Evolutionary conservation across 2,888 invertebrate genomes (phyloP).

Genomic region (Cybosia mesomella): DNA sequence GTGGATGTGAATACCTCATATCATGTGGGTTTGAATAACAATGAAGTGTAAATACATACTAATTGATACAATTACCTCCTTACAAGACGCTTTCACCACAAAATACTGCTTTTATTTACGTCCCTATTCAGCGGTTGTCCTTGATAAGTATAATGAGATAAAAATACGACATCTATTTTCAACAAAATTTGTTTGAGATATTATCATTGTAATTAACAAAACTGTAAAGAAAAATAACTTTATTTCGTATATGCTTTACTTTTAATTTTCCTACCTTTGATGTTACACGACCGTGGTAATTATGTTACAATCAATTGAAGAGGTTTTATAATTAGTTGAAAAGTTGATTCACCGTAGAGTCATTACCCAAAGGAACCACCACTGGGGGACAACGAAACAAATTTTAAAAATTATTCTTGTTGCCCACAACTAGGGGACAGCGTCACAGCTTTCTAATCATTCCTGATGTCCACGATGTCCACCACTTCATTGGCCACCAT

Average conservation of each 20-base stretch:
- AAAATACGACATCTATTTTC: not conserved
- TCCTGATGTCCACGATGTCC: too few species aligned
- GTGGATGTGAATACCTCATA: conserved; percentile 23
- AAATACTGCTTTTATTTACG: conserved; percentile 7
- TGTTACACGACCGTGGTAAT: not conserved
- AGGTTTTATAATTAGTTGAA: not conserved
- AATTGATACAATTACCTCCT: conserved; percentile 12
- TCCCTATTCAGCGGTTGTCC: not conserved
- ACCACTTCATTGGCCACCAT: too few species aligned
- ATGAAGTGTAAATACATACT: conserved; percentile 14
- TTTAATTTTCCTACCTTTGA: not conserved
- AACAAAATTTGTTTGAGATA: not conserved
- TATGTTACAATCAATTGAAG: not conserved
- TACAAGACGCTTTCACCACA: conserved; percentile 1
- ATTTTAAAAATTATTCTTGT: too few species aligned
- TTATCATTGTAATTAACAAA: not conserved
- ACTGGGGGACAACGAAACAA: too few species aligned
- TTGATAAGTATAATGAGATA: not conserved
- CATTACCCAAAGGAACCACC: too few species aligned
- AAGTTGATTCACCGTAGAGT: not conserved
- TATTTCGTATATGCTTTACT: not conserved
- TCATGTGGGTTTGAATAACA: conserved; percentile 19
- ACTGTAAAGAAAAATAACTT: not conserved
- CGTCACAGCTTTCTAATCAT: too few species aligned
- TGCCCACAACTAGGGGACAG: too few species aligned